A percentile compares a stretch with the other conserved stretches of the same genome.
phyloP scores from a whole-genome alignment of 2,888 invertebrate species.

The Caenorhabditis sp. region DNA sequence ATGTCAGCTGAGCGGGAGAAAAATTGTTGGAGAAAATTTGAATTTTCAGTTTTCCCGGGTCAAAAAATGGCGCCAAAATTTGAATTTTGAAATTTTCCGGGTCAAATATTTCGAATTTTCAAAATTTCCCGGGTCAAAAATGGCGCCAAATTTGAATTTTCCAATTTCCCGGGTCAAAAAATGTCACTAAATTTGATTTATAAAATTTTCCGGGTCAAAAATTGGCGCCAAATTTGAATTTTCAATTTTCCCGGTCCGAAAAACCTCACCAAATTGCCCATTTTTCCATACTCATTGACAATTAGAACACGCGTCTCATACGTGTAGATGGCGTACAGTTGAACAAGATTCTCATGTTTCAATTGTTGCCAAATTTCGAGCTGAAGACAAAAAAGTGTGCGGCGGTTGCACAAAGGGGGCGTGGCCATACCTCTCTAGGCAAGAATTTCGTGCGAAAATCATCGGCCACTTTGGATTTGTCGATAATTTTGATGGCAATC shows the following conservation, averaged over 20 bases:
- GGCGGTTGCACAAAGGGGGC: no score
- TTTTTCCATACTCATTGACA: constrained; percentile 72
- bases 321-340: constrained; percentile 33
- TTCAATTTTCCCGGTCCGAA: no score
- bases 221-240: no score
- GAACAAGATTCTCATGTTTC: constrained; percentile 8
- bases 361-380: constrained; percentile 5
- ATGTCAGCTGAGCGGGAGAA: constrained; percentile 41
- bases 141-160: no score
- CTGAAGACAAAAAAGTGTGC: not conserved
- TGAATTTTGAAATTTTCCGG: no score
- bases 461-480: not conserved
- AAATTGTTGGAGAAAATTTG: not conserved
- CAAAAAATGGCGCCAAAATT: no score
- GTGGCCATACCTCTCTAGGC: not conserved
- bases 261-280: constrained; percentile 72
- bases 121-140: no score
- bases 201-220: no score
- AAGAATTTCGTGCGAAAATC: not conserved
- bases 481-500: constrained; percentile 2
- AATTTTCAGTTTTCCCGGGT: no score
- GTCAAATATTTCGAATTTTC: no score
- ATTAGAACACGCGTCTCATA: constrained; percentile 63
- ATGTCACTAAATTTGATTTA: no score
- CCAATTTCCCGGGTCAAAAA: no score